Evolutionary conservation across 2,797 vertebrate genomes (phyloP).

Genomic region (Brachyrhaphis roseni): DNA sequence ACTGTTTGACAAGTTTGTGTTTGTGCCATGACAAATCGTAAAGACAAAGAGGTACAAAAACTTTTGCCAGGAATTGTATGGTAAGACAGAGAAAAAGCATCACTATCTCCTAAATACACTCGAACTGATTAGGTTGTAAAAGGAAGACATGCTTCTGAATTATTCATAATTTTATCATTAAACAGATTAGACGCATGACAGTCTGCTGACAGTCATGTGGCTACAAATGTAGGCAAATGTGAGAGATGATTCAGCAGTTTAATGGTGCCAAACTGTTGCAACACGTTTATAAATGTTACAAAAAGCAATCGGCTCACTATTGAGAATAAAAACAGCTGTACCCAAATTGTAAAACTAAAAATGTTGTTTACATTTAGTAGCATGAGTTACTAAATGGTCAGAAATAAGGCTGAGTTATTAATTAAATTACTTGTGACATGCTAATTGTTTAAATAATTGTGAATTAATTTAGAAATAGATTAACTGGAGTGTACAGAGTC

Average conservation of each 20-base stretch:
- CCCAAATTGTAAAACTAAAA: neutral
- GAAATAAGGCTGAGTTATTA: neutral
- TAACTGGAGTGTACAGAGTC: no score
- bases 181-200: slow-evolving; percentile 1
- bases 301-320: slow-evolving; percentile 1
- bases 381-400: neutral
- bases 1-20: neutral
- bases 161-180: slow-evolving; percentile 3
- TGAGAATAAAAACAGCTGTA: neutral
- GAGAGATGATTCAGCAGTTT: slow-evolving; percentile 9
- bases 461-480: no score
- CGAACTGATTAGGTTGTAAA: neutral
- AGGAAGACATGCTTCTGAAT: slow-evolving; percentile 4
- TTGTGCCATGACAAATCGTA: neutral
- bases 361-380: neutral
- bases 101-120: slow-evolving; percentile 8
- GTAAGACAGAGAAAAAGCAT: neutral
- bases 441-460: no score
- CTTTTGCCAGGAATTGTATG: neutral
- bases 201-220: slow-evolving; percentile 25
- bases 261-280: slow-evolving; percentile 1
- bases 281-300: neutral
- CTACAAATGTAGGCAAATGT: slow-evolving; percentile 1
- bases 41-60: neutral
- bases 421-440: no score